Base-by-base conservation (phyloP, 1,140 invertebrate species). In the Semibalanus balanoides region DNA sequence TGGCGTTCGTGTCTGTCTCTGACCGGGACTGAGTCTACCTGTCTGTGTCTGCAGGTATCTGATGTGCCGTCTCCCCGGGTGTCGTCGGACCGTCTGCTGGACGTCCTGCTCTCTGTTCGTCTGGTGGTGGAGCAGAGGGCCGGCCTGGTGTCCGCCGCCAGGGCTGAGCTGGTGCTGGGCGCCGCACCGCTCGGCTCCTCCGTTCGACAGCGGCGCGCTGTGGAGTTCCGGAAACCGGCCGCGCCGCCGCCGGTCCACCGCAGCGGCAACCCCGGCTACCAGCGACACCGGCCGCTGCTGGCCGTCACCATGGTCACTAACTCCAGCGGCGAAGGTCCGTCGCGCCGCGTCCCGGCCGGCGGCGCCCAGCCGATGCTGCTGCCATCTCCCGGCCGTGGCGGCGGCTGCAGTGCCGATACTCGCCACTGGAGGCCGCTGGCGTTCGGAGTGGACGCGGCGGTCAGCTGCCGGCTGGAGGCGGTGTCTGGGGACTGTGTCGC, bases 381-480 rank as follows among this genome's bases (percentile, higher is more conserved):
- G 0, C 76, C 78, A 27, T 64, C 72, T 19, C 74, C 77, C 3
- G 74, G 76, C 30, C 25, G 14, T n/a, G 73, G n/a, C 69, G 79
- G 77, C 27, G 73, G 43, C 17, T 78, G 79, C 64, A 30, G 73
- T 72, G 11, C 28, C 29, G 28, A 72, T 9, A 1, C 3, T 3
- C n/a, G 70, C 30, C 64, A 31, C 19, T 77, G 76, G 17, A 31
- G 77, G 22, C 76, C 76, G 30, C 76, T 79, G n/a, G 75, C 69
- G 14, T 79, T 78, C 75, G 79, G 79, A 5, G 30, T 74, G 17
- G 75, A 79, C 28, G 69, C 76, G 27, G 35, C 73, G n/a, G 35
- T 75, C 25, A 72, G 76, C 17, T 79, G 79, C 30, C 27, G 31
- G 29, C 28, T 79, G 22, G 40, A 27, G 29, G 74, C 78, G 27